These are phyloP conservation scores for Xenopus borealis DNA, from an alignment of 2,113 vertebrate genomes.

Conservation along the genomic window DNA sequence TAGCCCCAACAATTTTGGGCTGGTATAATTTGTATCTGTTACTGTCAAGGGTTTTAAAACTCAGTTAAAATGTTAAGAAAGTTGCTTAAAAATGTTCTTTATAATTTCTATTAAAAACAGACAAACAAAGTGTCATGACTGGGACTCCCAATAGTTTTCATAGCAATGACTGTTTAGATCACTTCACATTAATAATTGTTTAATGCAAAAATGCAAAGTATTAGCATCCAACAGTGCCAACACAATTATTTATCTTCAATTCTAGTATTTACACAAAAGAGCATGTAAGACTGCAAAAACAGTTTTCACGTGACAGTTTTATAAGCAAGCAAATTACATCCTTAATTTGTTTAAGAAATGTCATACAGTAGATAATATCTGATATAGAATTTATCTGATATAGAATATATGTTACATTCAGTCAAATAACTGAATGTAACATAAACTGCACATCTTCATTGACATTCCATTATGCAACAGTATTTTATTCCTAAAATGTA, in stretches of 20 bases:
- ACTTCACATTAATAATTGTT: conserved; percentile 52
- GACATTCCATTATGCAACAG: too few relatives aligned
- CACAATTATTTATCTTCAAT: conserved; percentile 61
- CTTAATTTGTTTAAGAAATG: too few relatives aligned
- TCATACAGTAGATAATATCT: too few relatives aligned
- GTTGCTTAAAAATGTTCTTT: conserved; percentile 60
- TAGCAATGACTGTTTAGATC: conserved; percentile 54
- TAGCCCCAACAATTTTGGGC: conserved; percentile 88
- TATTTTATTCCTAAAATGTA: neutral
- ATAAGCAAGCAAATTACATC: too few relatives aligned
- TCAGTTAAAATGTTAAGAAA: conserved; percentile 69
- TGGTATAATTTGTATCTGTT: conserved; percentile 85
- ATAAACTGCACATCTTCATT: conserved; percentile 30
- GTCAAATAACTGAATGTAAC: conserved; percentile 69
- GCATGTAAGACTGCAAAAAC: too few relatives aligned
- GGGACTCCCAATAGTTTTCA: conserved; percentile 58
- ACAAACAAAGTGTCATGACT: conserved; percentile 45
- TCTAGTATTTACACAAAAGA: too few relatives aligned
- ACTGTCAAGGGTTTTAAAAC: conserved; percentile 80
- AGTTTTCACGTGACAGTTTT: too few relatives aligned
- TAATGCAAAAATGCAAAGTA: conserved; percentile 64
- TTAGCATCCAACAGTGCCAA: conserved; percentile 58
- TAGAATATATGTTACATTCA: conserved; percentile 31
- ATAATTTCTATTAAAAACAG: conserved; percentile 60
- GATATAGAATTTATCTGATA: too few relatives aligned